A percentile compares a stretch with the other conserved stretches of the same genome.
Conservation (phyloP, 2,888 invertebrate species). For the Drosophila merina region DNA sequence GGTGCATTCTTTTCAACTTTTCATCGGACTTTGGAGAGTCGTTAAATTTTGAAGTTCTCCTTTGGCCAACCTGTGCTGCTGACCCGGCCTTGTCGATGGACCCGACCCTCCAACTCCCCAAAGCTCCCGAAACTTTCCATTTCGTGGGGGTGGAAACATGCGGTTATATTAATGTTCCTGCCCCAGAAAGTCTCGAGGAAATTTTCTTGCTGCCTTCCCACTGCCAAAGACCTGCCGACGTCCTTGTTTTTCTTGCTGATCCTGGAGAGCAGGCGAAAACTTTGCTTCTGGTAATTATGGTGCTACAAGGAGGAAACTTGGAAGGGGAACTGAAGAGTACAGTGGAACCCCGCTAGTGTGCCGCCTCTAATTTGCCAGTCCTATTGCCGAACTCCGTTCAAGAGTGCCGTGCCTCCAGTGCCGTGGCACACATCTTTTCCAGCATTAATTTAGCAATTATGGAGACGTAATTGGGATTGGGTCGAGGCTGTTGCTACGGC, state of each 20-base stretch:
- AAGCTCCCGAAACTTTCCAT: slow-evolving; percentile 62
- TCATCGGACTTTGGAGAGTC: slow-evolving; percentile 80
- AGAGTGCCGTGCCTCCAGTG: not conserved
- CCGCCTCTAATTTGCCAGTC: slow-evolving; percentile 22
- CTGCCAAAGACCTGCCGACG: not conserved
- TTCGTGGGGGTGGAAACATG: slow-evolving; percentile 61
- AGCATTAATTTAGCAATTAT: slow-evolving; percentile 69
- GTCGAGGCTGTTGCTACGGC: slow-evolving; percentile 20
- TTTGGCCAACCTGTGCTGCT: slow-evolving; percentile 15
- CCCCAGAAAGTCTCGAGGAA: slow-evolving; percentile 44
- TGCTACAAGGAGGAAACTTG: slow-evolving; percentile 62
- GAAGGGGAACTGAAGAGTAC: slow-evolving; percentile 44
- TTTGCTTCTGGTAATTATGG: slow-evolving; percentile 73
- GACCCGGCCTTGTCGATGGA: slow-evolving; percentile 17
- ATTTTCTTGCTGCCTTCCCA: slow-evolving; percentile 23
- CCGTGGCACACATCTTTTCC: slow-evolving; percentile 9
- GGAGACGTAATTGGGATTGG: slow-evolving; percentile 18
- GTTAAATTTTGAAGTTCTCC: slow-evolving; percentile 63
- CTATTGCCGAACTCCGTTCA: slow-evolving; percentile 19
- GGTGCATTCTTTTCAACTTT: slow-evolving; percentile 28
- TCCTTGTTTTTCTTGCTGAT: slow-evolving; percentile 24
- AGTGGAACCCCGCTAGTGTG: slow-evolving; percentile 1
- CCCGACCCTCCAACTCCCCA: slow-evolving; percentile 6
- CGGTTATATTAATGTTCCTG: slow-evolving; percentile 23
- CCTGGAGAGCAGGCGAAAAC: slow-evolving; percentile 43